Conservation (phyloP, 2,113 vertebrate genomes). For the Eretmochelys imbricata region DNA sequence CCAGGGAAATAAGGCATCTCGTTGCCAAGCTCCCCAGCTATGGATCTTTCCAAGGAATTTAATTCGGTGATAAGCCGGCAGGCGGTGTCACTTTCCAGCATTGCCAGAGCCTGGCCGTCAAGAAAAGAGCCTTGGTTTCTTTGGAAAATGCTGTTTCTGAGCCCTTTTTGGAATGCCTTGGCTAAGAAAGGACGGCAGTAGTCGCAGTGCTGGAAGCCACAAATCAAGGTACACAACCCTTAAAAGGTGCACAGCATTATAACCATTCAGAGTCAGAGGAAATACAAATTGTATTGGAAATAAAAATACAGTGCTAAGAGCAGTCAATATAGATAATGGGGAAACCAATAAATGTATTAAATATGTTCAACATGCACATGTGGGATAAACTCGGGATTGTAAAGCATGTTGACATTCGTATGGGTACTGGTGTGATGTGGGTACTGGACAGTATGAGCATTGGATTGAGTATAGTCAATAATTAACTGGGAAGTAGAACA, state of each 20-base stretch:
- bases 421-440: accelerated
- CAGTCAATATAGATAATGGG: neutral
- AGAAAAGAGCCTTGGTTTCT: neutral
- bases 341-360: accelerated
- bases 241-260: accelerated
- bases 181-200: accelerated
- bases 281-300: neutral
- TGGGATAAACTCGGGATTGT: neutral
- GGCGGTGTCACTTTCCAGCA: accelerated
- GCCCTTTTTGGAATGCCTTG: neutral
- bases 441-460: neutral
- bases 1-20: accelerated
- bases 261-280: neutral
- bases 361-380: accelerated
- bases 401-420: neutral
- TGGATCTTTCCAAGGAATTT: accelerated
- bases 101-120: accelerated
- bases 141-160: neutral
- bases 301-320: neutral
- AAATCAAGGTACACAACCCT: neutral
- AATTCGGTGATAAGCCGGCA: accelerated
- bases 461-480: neutral
- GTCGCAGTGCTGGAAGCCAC: neutral
- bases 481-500: neutral
- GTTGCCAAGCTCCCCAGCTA: neutral